A percentile compares a stretch with the other conserved stretches of the same genome.
phyloP scores from a whole-genome alignment of 2,888 invertebrate species.

The Colletes collaris region DNA sequence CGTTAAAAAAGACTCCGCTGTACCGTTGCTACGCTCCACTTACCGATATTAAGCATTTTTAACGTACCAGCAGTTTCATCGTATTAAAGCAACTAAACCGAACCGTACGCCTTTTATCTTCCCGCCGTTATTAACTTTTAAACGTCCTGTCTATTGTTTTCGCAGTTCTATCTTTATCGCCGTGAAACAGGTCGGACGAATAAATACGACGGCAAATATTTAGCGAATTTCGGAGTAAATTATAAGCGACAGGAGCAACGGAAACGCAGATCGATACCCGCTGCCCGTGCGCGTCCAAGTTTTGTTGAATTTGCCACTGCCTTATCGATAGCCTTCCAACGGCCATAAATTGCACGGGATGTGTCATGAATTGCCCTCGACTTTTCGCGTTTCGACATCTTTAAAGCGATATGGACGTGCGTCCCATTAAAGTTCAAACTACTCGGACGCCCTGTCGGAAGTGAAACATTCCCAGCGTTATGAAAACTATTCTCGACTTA shows the following conservation, averaged over 20 bases:
- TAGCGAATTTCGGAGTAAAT: neutral
- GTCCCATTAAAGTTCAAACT: neutral
- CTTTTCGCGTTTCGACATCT: neutral
- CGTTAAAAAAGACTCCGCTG: constrained; percentile 4
- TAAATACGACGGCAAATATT: neutral
- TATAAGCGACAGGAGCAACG: neutral
- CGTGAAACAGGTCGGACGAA: too few species aligned
- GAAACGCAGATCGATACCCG: constrained; percentile 3
- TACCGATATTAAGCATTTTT: constrained; percentile 31
- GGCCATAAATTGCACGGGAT: constrained; percentile 11
- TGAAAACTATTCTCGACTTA: too few species aligned
- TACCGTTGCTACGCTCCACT: constrained; percentile 27
- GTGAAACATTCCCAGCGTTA: too few species aligned
- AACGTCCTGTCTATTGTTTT: neutral
- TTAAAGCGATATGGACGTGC: constrained; percentile 1
- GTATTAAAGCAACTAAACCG: constrained; percentile 20
- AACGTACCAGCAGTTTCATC: constrained; percentile 21
- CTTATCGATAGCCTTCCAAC: neutral
- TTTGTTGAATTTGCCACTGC: constrained; percentile 14
- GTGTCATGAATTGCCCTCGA: constrained; percentile 15
- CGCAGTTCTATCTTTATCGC: neutral
- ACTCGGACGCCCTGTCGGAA: neutral
- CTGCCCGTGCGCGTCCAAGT: constrained; percentile 9
- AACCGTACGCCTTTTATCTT: neutral
- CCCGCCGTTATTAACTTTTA: neutral